Conservation (phyloP, 1,140 invertebrate genomes). For the Lamellibrachia luymesi region DNA sequence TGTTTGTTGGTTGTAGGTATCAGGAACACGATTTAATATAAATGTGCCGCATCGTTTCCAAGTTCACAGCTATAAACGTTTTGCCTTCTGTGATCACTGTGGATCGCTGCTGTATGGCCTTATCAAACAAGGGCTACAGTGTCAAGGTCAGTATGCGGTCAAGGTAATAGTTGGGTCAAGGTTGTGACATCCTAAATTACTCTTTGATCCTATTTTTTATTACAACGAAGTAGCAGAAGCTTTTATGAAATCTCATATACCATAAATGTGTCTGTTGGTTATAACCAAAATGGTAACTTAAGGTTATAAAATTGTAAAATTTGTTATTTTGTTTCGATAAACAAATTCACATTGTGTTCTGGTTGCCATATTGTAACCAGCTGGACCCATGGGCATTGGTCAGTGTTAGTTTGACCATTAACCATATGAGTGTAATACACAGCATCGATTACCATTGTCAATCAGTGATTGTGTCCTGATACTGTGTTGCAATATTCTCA, state of each 20-base stretch:
- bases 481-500: too few relatives aligned
- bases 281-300: too few relatives aligned
- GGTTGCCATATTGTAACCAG: too few relatives aligned
- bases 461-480: too few relatives aligned
- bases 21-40: slow-evolving; percentile 82
- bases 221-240: neutral
- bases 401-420: too few relatives aligned
- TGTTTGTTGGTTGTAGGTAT: too few relatives aligned
- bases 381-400: too few relatives aligned
- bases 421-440: too few relatives aligned
- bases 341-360: too few relatives aligned
- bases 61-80: slow-evolving; percentile 90
- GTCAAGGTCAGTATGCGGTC: slow-evolving; percentile 71
- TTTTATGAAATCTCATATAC: neutral
- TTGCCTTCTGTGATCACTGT: slow-evolving; percentile 99
- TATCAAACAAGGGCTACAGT: slow-evolving; percentile 94
- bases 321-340: too few relatives aligned
- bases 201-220: neutral
- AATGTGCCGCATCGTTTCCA: slow-evolving; percentile 91
- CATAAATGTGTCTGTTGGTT: neutral
- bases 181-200: neutral
- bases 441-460: too few relatives aligned
- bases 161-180: neutral
- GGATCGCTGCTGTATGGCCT: slow-evolving; percentile 94
- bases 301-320: too few relatives aligned